Evolutionary conservation across 2,888 invertebrate genomes (phyloP).

Genomic region (Acleris emargana): DNA sequence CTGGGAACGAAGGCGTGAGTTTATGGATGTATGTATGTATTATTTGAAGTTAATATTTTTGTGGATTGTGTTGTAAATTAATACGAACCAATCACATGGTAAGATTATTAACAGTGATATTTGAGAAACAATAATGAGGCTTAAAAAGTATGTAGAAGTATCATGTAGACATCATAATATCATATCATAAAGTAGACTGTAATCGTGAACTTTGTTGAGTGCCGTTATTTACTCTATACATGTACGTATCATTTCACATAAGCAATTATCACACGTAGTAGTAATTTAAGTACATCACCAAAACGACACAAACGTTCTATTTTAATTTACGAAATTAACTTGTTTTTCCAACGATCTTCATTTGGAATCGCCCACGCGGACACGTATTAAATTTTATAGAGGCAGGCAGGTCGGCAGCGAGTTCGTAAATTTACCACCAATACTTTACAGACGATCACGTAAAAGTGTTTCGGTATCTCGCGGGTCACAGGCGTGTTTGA

Average conservation of each 20-base stretch:
- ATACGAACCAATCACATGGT: too few species aligned
- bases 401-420: slow-evolving; percentile 50
- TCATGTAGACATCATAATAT: too few species aligned
- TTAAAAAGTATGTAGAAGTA: slow-evolving; percentile 1
- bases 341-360: slow-evolving; percentile 53
- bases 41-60: too few species aligned
- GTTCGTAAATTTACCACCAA: slow-evolving; percentile 53
- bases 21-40: too few species aligned
- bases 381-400: slow-evolving; percentile 51
- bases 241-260: slow-evolving; percentile 20
- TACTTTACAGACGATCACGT: slow-evolving; percentile 58
- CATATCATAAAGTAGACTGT: slow-evolving; percentile 5
- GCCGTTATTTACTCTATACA: slow-evolving; percentile 17
- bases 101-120: not conserved
- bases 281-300: slow-evolving; percentile 30
- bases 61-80: too few species aligned
- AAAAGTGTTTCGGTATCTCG: slow-evolving; percentile 60
- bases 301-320: slow-evolving; percentile 33
- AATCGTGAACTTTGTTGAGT: slow-evolving; percentile 13
- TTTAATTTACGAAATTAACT: slow-evolving; percentile 47
- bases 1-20: too few species aligned
- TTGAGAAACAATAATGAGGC: not conserved
- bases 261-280: slow-evolving; percentile 23
- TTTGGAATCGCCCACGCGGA: slow-evolving; percentile 57
- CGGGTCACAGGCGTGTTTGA: slow-evolving; percentile 60